A percentile compares a stretch with the other conserved stretches of the same genome.
phyloP scores from a whole-genome alignment of 2,888 invertebrate genomes.

The Volucella zonaria region DNA sequence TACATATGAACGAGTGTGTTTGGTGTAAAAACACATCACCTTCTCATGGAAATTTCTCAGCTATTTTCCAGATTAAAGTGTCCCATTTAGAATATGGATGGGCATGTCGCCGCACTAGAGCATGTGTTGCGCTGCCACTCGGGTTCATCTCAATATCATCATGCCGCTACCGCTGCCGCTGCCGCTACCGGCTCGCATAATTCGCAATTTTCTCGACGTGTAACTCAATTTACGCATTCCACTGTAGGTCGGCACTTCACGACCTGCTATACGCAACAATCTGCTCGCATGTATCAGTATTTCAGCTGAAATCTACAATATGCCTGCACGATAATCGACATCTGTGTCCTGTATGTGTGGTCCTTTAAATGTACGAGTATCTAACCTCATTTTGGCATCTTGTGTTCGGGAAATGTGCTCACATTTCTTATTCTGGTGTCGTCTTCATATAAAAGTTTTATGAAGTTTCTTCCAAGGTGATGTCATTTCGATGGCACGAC shows the following conservation, averaged over 20 bases:
- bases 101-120: neutral
- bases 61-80: conserved; percentile 24
- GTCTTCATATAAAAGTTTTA: conserved; percentile 70
- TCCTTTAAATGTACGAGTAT: neutral
- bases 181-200: conserved; percentile 41
- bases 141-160: conserved; percentile 39
- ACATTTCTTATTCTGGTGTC: conserved; percentile 61
- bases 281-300: neutral
- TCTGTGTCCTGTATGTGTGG: conserved; percentile 22
- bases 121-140: conserved; percentile 14
- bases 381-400: neutral
- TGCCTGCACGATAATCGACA: conserved; percentile 47
- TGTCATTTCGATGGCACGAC: conserved; percentile 56
- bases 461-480: conserved; percentile 54
- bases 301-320: conserved; percentile 1
- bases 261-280: neutral
- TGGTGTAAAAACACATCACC: too few species aligned
- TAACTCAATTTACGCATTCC: conserved; percentile 55
- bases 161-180: too few species aligned
- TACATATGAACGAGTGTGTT: too few species aligned
- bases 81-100: conserved; percentile 1
- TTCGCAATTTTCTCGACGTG: conserved; percentile 48
- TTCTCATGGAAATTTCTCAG: neutral
- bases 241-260: conserved; percentile 25
- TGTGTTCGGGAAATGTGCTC: neutral